Conservation (phyloP, 2,797 vertebrate genomes). For the Muscicapa comitata region DNA sequence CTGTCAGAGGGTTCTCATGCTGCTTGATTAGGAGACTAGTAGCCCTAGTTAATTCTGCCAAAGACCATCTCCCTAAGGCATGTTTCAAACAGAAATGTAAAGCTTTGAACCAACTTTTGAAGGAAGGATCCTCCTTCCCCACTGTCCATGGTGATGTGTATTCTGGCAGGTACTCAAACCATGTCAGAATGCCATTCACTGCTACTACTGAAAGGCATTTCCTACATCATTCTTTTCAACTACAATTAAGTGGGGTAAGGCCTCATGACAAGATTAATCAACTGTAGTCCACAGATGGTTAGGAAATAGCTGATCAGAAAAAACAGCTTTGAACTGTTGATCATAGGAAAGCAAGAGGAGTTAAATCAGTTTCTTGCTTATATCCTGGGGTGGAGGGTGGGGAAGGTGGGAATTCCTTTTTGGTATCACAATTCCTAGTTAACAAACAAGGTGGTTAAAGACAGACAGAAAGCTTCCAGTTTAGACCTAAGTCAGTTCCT, state of each 20-base stretch:
- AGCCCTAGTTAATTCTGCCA: background rate
- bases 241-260: background rate
- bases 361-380: background rate
- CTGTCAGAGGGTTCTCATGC: background rate
- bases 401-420: background rate
- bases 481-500: background rate
- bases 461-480: background rate
- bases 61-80: background rate
- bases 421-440: background rate
- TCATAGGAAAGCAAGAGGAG: background rate
- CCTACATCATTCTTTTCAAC: background rate
- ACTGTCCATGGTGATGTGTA: too few relatives aligned
- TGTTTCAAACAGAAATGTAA: background rate
- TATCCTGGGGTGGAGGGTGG: too few relatives aligned
- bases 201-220: background rate
- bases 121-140: background rate
- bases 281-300: background rate
- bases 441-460: background rate
- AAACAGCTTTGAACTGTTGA: background rate
- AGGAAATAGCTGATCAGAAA: background rate
- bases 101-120: background rate
- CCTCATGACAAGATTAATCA: background rate
- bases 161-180: background rate
- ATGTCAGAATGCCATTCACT: background rate
- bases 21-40: background rate